These are phyloP conservation scores for Bombycilla garrulus DNA, from an alignment of 2,113 vertebrate genomes.

Conservation along the genomic window DNA sequence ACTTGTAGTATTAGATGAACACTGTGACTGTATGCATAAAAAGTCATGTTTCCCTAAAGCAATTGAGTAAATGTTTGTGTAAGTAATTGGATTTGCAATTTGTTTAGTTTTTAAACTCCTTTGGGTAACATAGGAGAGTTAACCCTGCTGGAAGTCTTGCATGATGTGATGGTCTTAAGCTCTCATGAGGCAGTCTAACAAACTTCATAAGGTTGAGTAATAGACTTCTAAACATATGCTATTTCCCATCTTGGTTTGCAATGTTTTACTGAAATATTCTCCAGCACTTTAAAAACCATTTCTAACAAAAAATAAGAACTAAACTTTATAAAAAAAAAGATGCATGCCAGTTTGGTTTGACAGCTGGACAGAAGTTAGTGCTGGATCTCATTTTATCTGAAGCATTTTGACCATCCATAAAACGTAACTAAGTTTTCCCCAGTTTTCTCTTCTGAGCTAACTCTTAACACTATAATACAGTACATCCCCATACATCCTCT, in stretches of 20 bases:
- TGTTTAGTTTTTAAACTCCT: not conserved
- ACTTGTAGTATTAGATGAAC: not conserved
- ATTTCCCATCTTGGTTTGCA: not conserved
- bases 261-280: not conserved
- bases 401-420: not conserved
- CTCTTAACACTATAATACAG: not conserved
- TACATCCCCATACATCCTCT: not conserved
- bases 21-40: not conserved
- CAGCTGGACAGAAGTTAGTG: not conserved
- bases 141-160: not conserved
- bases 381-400: not conserved
- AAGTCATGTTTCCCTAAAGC: not conserved
- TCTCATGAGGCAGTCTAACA: not conserved
- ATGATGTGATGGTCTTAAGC: not conserved
- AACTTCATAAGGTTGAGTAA: not conserved
- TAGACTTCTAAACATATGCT: not conserved
- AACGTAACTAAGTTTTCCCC: not conserved
- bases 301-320: not conserved
- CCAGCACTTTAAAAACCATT: not conserved
- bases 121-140: not conserved
- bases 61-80: constrained; percentile 23
- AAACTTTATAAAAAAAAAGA: not conserved
- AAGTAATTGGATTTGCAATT: constrained; percentile 33
- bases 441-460: not conserved
- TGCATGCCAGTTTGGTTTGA: not conserved